Conservation (phyloP, 2,888 invertebrate genomes). For the Athrips mouffetella region DNA sequence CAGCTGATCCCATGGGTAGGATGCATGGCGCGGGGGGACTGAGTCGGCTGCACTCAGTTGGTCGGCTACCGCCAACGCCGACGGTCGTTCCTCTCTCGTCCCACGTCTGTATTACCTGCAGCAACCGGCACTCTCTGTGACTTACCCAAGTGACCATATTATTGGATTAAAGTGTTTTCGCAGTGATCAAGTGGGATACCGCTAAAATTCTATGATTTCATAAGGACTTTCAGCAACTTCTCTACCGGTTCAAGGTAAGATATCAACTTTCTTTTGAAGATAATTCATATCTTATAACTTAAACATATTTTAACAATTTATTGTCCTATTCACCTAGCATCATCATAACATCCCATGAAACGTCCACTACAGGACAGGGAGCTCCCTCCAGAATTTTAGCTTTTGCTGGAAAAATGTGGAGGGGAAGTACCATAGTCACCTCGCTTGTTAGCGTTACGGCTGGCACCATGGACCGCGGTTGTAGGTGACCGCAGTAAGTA, state of each 20-base stretch:
- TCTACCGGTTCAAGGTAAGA: conserved; percentile 11
- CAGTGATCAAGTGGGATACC: conserved; percentile 22
- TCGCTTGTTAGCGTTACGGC: too few relatives aligned
- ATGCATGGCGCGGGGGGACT: conserved; percentile 33
- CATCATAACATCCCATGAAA: too few relatives aligned
- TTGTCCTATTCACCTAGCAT: too few relatives aligned
- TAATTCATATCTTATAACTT: conserved; percentile 9
- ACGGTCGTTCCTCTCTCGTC: conserved; percentile 34
- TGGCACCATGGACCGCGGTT: too few relatives aligned
- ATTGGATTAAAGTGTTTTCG: conserved; percentile 22
- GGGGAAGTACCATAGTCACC: too few relatives aligned
- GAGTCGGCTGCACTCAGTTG: conserved; percentile 32
- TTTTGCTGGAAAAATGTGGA: too few relatives aligned
- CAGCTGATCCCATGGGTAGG: conserved; percentile 46
- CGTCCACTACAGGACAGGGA: too few relatives aligned
- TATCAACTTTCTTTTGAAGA: conserved; percentile 6
- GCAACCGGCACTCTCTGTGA: conserved; percentile 27
- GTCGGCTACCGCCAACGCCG: conserved; percentile 48
- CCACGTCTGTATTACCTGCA: conserved; percentile 8
- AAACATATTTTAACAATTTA: too few relatives aligned
- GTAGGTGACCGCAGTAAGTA: too few relatives aligned
- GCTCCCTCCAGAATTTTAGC: too few relatives aligned
- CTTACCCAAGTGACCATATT: conserved; percentile 26
- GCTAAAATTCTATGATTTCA: neutral
- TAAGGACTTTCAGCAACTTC: neutral